phyloP scores from a whole-genome alignment of 2,113 vertebrate genomes.

The Antechinus stuartii region DNA sequence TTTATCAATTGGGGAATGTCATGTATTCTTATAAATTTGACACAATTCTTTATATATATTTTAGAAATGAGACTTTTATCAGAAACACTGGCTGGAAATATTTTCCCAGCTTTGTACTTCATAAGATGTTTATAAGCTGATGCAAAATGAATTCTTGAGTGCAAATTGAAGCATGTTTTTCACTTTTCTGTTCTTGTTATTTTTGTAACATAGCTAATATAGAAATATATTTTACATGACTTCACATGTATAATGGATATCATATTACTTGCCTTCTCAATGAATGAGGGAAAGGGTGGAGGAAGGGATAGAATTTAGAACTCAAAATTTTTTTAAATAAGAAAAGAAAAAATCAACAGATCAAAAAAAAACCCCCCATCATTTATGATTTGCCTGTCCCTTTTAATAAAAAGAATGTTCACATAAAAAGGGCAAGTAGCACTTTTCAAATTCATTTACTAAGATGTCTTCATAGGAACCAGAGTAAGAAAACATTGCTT shows the following conservation, averaged over 20 bases:
- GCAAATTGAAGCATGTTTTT: not conserved
- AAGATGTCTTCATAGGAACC: not conserved
- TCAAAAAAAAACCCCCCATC: too few species aligned
- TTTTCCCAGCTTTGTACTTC: too few species aligned
- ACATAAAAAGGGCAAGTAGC: not conserved
- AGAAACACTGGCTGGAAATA: too few species aligned
- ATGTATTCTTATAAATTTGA: too few species aligned
- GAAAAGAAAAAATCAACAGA: not conserved
- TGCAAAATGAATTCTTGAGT: not conserved
- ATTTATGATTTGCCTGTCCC: not conserved
- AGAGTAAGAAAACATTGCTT: slow-evolving; percentile 1
- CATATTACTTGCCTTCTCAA: not conserved
- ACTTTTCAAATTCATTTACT: not conserved
- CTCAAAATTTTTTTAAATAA: not conserved
- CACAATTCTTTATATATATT: too few species aligned
- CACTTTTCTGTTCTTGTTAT: not conserved
- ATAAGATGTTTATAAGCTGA: not conserved
- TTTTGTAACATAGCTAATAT: not conserved
- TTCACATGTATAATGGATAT: not conserved
- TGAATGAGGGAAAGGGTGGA: not conserved
- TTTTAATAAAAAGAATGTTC: not conserved
- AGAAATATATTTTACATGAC: not conserved
- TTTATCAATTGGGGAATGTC: too few species aligned
- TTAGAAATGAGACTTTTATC: too few species aligned
- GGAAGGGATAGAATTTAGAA: not conserved